Conservation (phyloP, 2,888 invertebrate species). For the Thymelicus lineola region DNA sequence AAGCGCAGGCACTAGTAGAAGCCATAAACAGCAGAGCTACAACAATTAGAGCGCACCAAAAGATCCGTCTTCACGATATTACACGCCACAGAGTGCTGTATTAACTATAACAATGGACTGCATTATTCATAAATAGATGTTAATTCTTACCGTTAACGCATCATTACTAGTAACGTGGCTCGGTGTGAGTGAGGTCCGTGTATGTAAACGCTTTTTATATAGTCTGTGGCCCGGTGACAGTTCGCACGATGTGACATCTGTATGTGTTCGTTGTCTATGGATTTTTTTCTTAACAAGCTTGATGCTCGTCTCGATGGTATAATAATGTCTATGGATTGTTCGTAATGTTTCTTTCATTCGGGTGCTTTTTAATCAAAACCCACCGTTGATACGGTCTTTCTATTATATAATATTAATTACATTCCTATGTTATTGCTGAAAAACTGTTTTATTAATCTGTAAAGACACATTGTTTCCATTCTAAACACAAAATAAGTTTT, state of each 20-base stretch:
- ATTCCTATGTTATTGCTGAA: conserved; percentile 69
- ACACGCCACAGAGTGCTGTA: conserved; percentile 63
- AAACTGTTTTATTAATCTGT: conserved; percentile 35
- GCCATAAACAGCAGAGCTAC: conserved; percentile 74
- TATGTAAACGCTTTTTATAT: conserved; percentile 66
- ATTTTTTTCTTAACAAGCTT: conserved; percentile 23
- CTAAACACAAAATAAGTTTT: conserved; percentile 5
- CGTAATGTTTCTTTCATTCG: conserved; percentile 54
- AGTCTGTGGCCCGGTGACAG: conserved; percentile 57
- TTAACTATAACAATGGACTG: conserved; percentile 60
- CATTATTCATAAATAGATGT: conserved; percentile 71
- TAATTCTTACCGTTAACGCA: conserved; percentile 72
- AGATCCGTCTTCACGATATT: conserved; percentile 60
- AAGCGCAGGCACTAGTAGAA: conserved; percentile 63
- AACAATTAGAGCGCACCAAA: conserved; percentile 62
- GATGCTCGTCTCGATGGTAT: conserved; percentile 3
- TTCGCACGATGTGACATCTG: conserved; percentile 45
- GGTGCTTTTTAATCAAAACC: conserved; percentile 59
- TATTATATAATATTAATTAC: conserved; percentile 54
- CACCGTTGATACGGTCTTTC: conserved; percentile 54
- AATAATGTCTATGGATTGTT: conserved; percentile 23
- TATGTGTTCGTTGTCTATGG: conserved; percentile 29
- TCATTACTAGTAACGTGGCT: conserved; percentile 66
- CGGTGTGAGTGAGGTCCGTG: conserved; percentile 71
- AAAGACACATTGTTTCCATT: conserved; percentile 27